Evolutionary conservation across 2,797 vertebrate genomes (phyloP).

Genomic region (Cryptoblepharus egeriae): DNA sequence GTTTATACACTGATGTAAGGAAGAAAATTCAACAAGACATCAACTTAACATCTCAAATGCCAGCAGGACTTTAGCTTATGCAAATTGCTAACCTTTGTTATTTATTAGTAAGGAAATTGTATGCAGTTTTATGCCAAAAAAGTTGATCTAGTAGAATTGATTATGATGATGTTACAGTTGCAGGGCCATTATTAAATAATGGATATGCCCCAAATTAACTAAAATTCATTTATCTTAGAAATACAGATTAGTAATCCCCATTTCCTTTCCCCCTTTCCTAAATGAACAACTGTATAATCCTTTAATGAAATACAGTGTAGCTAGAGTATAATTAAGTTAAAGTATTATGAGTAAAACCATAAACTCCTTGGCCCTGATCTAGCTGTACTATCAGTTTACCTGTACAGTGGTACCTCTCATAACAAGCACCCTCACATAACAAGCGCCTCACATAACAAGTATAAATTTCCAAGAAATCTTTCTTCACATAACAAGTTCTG

Average conservation of each 20-base stretch:
- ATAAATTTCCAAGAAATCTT: too few species aligned
- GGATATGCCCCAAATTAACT: not conserved
- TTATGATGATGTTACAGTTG: not conserved
- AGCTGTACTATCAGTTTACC: too few species aligned
- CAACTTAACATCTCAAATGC: constrained; percentile 52
- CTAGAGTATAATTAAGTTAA: not conserved
- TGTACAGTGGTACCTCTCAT: too few species aligned
- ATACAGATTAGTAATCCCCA: not conserved
- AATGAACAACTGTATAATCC: not conserved
- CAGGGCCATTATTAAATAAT: not conserved
- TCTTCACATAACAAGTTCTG: too few species aligned
- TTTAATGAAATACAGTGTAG: not conserved
- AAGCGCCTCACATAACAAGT: too few species aligned
- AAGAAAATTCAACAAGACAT: constrained; percentile 55
- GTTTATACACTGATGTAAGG: too few species aligned
- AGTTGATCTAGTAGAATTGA: not conserved
- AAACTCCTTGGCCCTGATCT: not conserved
- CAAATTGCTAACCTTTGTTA: constrained; percentile 46
- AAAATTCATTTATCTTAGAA: not conserved
- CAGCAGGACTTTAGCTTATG: constrained; percentile 37
- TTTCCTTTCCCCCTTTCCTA: not conserved
- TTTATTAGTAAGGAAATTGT: not conserved
- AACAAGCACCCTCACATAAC: too few species aligned
- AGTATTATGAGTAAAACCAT: not conserved
- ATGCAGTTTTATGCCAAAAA: not conserved